Conservation (phyloP, 2,113 vertebrate species). For the Phocoena phocoena region DNA sequence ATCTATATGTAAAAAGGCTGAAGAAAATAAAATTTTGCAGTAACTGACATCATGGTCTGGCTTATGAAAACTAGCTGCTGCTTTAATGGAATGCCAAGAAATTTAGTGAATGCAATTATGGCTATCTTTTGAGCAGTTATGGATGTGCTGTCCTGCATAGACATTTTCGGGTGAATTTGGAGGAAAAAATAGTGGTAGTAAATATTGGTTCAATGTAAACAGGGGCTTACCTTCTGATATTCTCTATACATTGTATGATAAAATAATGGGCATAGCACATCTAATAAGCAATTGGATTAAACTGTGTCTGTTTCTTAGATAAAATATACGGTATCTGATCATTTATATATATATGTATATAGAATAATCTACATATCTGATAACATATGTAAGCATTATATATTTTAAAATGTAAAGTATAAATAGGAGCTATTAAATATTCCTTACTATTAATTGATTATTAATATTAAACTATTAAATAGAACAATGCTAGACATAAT, state of each 20-base stretch:
- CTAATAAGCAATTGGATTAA: constrained; percentile 21
- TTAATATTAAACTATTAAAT: not conserved
- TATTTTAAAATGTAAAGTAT: not conserved
- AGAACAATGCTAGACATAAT: not conserved
- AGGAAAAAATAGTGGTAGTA: constrained; percentile 35
- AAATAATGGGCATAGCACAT: not conserved
- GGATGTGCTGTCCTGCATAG: not conserved
- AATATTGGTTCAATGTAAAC: constrained; percentile 66
- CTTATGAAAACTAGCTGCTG: constrained; percentile 7
- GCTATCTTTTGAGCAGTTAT: not conserved
- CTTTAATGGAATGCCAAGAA: constrained; percentile 15
- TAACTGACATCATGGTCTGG: not conserved
- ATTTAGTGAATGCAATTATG: not conserved
- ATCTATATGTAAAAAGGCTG: not conserved
- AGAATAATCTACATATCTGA: not conserved
- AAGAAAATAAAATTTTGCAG: constrained; percentile 38
- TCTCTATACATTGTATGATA: constrained; percentile 60
- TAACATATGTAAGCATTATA: not conserved
- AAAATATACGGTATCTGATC: not conserved
- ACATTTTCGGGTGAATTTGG: constrained; percentile 65
- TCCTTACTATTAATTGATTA: not conserved
- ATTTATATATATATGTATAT: constrained; percentile 46
- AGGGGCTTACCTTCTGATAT: constrained; percentile 59
- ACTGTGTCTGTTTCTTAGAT: constrained; percentile 22
- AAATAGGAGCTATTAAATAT: not conserved